Evolutionary conservation across 2,797 vertebrate species (phyloP).

Genomic region (Catharus ustulatus): DNA sequence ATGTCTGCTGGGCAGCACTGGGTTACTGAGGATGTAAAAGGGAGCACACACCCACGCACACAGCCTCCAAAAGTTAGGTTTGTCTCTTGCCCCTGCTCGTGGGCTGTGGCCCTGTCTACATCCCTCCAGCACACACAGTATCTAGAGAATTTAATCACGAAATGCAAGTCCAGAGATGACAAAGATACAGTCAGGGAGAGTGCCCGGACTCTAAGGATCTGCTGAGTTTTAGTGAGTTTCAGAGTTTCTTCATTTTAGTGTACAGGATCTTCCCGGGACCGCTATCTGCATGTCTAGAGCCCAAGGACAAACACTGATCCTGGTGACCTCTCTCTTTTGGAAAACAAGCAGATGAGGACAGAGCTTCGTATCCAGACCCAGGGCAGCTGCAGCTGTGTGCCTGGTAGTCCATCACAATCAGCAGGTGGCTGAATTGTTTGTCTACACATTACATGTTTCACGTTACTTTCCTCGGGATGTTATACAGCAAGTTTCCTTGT

Average conservation of each 20-base stretch:
- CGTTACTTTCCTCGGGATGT: background rate
- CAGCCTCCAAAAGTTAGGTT: background rate
- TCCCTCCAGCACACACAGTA: rapidly evolving
- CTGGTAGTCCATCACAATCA: background rate
- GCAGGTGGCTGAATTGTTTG: slow-evolving; percentile 28
- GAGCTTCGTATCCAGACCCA: background rate
- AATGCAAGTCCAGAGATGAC: background rate
- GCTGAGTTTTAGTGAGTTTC: background rate
- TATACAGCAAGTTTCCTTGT: background rate
- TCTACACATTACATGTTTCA: background rate
- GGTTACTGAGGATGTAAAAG: background rate
- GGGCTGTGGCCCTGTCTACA: background rate
- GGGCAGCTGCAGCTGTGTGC: background rate
- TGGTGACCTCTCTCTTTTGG: background rate
- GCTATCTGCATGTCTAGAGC: background rate
- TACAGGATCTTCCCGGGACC: background rate
- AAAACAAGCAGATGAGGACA: background rate
- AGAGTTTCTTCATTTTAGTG: background rate
- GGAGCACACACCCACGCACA: too few relatives aligned
- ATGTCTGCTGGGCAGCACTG: rapidly evolving
- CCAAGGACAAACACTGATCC: background rate
- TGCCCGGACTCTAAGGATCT: background rate
- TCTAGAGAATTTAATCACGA: too few relatives aligned
- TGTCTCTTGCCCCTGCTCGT: rapidly evolving
- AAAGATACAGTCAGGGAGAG: background rate